Percentiles rank a stretch among this genome's conserved stretches.
These are phyloP conservation scores for Aurelia sp. DNA, from an alignment of 30 jellyfish, hydroid and myxozoan genomes.

Conservation along the genomic window DNA sequence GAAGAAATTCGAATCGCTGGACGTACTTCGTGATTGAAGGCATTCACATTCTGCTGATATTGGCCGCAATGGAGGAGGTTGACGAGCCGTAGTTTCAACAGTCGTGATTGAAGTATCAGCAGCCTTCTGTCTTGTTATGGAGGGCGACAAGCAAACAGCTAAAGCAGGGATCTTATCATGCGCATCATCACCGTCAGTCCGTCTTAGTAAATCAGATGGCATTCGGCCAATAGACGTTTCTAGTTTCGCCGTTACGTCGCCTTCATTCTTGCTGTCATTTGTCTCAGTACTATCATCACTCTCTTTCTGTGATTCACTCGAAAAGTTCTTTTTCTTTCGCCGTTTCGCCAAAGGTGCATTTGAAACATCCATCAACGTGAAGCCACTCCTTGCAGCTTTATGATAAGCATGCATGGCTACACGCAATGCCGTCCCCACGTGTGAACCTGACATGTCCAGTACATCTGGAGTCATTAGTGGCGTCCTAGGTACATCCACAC, in stretches of 20 bases:
- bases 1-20: slow-evolving; percentile 58
- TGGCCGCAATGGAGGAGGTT: slow-evolving; percentile 80
- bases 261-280: slow-evolving; percentile 15
- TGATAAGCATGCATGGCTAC: slow-evolving; percentile 97
- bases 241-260: not conserved
- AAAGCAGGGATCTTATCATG: slow-evolving; percentile 48
- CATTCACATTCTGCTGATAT: slow-evolving; percentile 64
- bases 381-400: slow-evolving; percentile 96
- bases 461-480: slow-evolving; percentile 98
- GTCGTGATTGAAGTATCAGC: slow-evolving; percentile 17
- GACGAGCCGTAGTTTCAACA: slow-evolving; percentile 32
- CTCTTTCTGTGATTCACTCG: slow-evolving; percentile 77
- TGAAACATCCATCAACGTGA: slow-evolving; percentile 96
- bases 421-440: slow-evolving; percentile 94
- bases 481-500: slow-evolving; percentile 96
- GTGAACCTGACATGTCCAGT: slow-evolving; percentile 88
- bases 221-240: not conserved
- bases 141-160: slow-evolving; percentile 77
- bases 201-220: not conserved
- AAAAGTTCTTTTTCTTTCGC: slow-evolving; percentile 87
- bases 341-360: slow-evolving; percentile 99
- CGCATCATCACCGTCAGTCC: not conserved
- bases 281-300: slow-evolving; percentile 66
- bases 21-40: slow-evolving; percentile 13
- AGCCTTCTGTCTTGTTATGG: slow-evolving; percentile 20